Percentiles rank a stretch among this genome's conserved stretches.
These are phyloP conservation scores for Colostygia pectinataria DNA, from an alignment of 2,888 invertebrate genomes.

Conservation along the genomic window DNA sequence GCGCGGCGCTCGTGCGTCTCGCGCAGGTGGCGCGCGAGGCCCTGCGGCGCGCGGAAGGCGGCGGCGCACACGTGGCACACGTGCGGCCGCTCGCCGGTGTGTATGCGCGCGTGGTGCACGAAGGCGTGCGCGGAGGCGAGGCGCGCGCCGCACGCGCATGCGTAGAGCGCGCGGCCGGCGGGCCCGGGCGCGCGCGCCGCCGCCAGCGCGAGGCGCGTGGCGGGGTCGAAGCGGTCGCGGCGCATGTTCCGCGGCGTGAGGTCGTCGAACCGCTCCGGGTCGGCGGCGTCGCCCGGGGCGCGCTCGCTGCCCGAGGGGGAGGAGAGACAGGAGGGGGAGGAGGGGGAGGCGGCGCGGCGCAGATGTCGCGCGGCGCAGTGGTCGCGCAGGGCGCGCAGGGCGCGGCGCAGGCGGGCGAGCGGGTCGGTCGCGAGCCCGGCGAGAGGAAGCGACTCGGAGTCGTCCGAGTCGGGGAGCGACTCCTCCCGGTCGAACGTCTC, in stretches of 20 bases:
- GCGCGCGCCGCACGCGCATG: slow-evolving; percentile 83
- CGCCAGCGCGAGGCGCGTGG: slow-evolving; percentile 56
- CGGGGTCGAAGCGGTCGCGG: slow-evolving; percentile 58
- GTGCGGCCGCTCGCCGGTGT: slow-evolving; percentile 86
- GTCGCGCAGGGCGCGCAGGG: slow-evolving; percentile 59
- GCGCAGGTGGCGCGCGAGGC: slow-evolving; percentile 83
- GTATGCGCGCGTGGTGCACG: slow-evolving; percentile 84
- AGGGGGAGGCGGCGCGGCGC: slow-evolving; percentile 34
- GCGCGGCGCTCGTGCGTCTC: slow-evolving; percentile 85
- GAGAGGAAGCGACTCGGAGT: neutral
- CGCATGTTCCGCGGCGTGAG: slow-evolving; percentile 63
- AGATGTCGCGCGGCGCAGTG: slow-evolving; percentile 44
- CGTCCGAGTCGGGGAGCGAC: slow-evolving; percentile 13
- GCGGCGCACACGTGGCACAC: slow-evolving; percentile 87
- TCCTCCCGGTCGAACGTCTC: slow-evolving; percentile 4
- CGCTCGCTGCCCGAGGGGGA: slow-evolving; percentile 19
- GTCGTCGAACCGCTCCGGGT: slow-evolving; percentile 59
- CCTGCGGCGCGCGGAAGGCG: slow-evolving; percentile 85
- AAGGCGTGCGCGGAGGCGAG: slow-evolving; percentile 85
- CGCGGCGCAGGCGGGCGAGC: slow-evolving; percentile 50
- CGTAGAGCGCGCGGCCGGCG: slow-evolving; percentile 80
- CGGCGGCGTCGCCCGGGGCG: slow-evolving; percentile 26
- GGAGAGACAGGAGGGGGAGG: slow-evolving; percentile 39
- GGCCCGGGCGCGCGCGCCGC: slow-evolving; percentile 56
- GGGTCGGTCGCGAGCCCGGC: slow-evolving; percentile 1